Base-by-base conservation (phyloP, 92 coral and sea anemone genomes). In the Epizoanthus scotinus region DNA sequence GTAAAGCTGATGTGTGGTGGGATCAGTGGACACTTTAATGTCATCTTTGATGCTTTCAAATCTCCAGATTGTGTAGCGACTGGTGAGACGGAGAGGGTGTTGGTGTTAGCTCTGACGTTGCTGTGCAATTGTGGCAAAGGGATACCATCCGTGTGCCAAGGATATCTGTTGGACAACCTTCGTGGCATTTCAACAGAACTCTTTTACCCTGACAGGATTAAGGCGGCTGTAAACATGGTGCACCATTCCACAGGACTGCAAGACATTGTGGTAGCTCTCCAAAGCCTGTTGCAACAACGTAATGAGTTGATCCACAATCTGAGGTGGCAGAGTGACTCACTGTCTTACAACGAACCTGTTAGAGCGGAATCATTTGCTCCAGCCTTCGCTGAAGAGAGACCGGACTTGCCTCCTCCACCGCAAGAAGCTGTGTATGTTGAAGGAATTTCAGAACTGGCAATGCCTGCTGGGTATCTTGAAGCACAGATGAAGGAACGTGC, bases 61-160 rank as follows among this genome's bases (percentile, higher is more conserved):
- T 58, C 31, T 0, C 80, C 36, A 15, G 44, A 29, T 15, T 64
- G 22, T 64, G 47, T 64, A 1, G 70, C 40, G 28, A 64, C 40
- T 1, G 97, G 90, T 44, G 97, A 92, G 53, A 87, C 97, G 5
- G 98, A 92, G 54, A 85, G 98, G 84, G 87, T 82, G 19, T 63
- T 94, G 78, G 82, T 94, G 22, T 77, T 94, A 28, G 89, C 89
- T 15, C 72, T 94, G 55, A 94, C 97, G 50, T 87, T 94, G 97
- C 57, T 94, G 84, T 93, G 93, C 71, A 94, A 94, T 74, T 92
- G 93, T 84, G 98, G 93, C 69, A 83, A 80, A 42, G 93, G 90
- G 24, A 83, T 94, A 19, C 85, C 94, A 15, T 47, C 50, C 3
- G 54, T 28, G n/a, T 58, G 84, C 54, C 90, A 93, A 34, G 69